Evolutionary conservation across 1,140 invertebrate species (phyloP).

Genomic region (Arion vulgaris): DNA sequence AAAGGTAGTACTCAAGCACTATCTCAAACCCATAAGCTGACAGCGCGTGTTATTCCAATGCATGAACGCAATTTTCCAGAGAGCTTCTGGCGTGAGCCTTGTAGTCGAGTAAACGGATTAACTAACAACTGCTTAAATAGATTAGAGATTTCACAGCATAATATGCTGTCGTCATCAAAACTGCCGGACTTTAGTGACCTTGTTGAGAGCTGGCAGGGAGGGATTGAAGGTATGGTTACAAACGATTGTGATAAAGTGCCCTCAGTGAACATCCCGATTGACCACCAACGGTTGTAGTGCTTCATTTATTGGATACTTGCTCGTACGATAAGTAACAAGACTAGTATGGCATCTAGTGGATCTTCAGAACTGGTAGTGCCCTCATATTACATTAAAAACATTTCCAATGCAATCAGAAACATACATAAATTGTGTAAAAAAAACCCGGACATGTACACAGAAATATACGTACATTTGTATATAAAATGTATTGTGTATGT

Average conservation of each 20-base stretch:
- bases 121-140: neutral
- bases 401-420: too few species aligned
- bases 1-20: neutral
- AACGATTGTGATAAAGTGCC: neutral
- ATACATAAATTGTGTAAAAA: too few species aligned
- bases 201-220: slow-evolving; percentile 62
- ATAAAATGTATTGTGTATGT: too few species aligned
- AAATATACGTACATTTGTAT: too few species aligned
- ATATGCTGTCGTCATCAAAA: slow-evolving; percentile 40
- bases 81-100: slow-evolving; percentile 63
- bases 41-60: slow-evolving; percentile 56
- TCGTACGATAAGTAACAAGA: too few species aligned
- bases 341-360: too few species aligned
- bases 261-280: neutral
- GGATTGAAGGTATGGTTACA: slow-evolving; percentile 2
- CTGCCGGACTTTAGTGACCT: slow-evolving; percentile 67
- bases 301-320: too few species aligned
- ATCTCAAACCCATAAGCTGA: slow-evolving; percentile 17
- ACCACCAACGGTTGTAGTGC: neutral
- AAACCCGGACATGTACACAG: too few species aligned
- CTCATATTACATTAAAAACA: too few species aligned
- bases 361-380: too few species aligned
- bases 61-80: slow-evolving; percentile 60
- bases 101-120: slow-evolving; percentile 10
- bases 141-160: neutral